Percentiles rank a stretch among this genome's conserved stretches.
Evolutionary conservation across 2,888 invertebrate species (phyloP).

Genomic region (Hirtodrosophila histrioides): DNA sequence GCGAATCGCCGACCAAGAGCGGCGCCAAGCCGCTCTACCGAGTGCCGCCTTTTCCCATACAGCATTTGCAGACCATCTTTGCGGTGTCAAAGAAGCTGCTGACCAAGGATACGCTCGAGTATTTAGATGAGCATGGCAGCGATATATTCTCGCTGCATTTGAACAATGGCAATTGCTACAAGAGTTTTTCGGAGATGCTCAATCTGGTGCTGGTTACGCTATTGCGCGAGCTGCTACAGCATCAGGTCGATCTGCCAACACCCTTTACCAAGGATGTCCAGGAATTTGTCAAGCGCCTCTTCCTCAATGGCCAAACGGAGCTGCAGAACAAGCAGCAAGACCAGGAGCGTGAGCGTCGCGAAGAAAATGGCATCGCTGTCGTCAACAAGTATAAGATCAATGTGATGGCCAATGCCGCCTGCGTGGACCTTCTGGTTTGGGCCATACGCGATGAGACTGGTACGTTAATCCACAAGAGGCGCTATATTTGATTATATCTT

Average conservation of each 20-base stretch:
- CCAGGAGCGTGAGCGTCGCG: constrained; percentile 92
- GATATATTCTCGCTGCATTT: constrained; percentile 91
- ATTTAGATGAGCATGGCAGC: constrained; percentile 92
- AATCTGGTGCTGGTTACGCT: constrained; percentile 97
- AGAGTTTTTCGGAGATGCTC: constrained; percentile 96
- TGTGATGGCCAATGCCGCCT: constrained; percentile 98
- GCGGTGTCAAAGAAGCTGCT: constrained; percentile 93
- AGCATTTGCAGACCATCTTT: constrained; percentile 92
- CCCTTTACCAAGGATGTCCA: constrained; percentile 97
- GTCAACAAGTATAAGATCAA: constrained; percentile 97
- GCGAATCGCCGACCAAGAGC: constrained; percentile 89
- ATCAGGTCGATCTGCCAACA: constrained; percentile 94
- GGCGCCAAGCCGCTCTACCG: constrained; percentile 52
- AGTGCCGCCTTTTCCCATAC: constrained; percentile 85
- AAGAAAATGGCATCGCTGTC: constrained; percentile 88
- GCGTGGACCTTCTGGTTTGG: constrained; percentile 98
- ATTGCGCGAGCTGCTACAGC: constrained; percentile 94
- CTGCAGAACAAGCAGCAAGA: constrained; percentile 94
- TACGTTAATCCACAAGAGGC: constrained; percentile 82
- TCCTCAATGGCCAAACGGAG: constrained; percentile 96
- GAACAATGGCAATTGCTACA: constrained; percentile 94
- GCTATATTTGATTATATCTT: neutral
- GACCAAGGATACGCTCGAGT: constrained; percentile 91
- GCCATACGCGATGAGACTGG: constrained; percentile 98
- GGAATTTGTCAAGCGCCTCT: constrained; percentile 95